Evolutionary conservation across 1,140 invertebrate genomes (phyloP), one percentile per base, ranked within the genome.

Genomic region (Mercenaria mercenaria): DNA sequence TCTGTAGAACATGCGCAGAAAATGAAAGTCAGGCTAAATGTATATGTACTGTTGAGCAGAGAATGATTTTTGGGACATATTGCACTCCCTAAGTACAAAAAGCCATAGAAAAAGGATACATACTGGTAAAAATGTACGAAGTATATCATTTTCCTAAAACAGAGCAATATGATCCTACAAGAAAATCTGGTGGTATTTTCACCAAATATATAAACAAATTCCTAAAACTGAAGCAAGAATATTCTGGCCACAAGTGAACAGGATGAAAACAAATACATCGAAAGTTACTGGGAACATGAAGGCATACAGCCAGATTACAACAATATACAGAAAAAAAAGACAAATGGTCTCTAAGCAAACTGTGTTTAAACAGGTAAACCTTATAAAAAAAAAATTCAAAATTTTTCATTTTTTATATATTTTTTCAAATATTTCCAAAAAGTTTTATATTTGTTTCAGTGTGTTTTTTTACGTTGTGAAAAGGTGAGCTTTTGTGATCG

Each of bases 291-390:
- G 26, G 20, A n/a, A 6, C 4, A 20, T n/a, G n/a, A n/a, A n/a
- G n/a, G n/a, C n/a, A n/a, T n/a, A n/a, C 37, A 47, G 26, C 39
- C 20, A 41, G 41, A 77, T 15, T 41, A 32, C 23, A 77, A 18
- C n/a, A 47, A n/a, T n/a, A n/a, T 96, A 69, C 69, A 69, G 39
- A 91, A 93, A 84, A 96, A 88, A 91, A 93, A 0, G 95, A 94
- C 32, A 43, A 92, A 18, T 26, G 93, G 29, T 47, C 52, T 47
- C 50, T 94, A 23, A 88, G 91, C 20, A 94, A 94, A 86, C 69
- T 95, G 0, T 80, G 41, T 39, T 72, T 94, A 79, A 86, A 26
- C 81, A 91, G 64, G n/a, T n/a, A n/a, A n/a, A n/a, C n/a, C n/a
- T n/a, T n/a, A n/a, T n/a, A n/a, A n/a, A n/a, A n/a, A n/a, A n/a